Conservation (phyloP, 1,140 invertebrate genomes). For the Kradibia gibbosae region DNA sequence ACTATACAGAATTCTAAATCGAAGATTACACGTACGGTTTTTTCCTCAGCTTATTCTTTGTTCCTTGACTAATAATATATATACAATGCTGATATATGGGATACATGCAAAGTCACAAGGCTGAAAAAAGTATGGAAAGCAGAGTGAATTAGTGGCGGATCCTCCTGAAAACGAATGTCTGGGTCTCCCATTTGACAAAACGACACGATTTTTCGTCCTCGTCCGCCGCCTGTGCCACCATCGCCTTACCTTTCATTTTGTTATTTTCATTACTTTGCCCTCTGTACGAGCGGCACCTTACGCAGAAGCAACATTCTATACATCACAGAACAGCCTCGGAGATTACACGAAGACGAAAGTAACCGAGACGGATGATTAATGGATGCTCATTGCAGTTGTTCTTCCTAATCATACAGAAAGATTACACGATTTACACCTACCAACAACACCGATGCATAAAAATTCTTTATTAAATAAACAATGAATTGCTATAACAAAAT, state of each 20-base stretch:
- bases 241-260: background rate
- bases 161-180: background rate
- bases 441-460: background rate
- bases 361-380: constrained; percentile 61
- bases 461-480: constrained; percentile 17
- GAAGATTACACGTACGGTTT: background rate
- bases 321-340: constrained; percentile 33
- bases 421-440: too few relatives aligned
- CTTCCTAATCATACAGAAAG: constrained; percentile 43
- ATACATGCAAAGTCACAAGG: too few relatives aligned
- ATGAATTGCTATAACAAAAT: constrained; percentile 11
- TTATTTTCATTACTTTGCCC: background rate
- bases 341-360: constrained; percentile 54
- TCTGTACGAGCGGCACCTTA: background rate
- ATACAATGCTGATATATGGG: too few relatives aligned
- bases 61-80: too few relatives aligned
- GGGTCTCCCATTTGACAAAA: background rate
- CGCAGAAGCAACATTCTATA: background rate
- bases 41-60: background rate
- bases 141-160: background rate
- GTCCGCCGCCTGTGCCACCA: background rate
- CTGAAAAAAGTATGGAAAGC: background rate
- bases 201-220: background rate
- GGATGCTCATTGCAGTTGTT: constrained; percentile 51
- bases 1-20: background rate